phyloP scores from a whole-genome alignment of 2,113 vertebrate genomes.

The Catharus bicknelli region DNA sequence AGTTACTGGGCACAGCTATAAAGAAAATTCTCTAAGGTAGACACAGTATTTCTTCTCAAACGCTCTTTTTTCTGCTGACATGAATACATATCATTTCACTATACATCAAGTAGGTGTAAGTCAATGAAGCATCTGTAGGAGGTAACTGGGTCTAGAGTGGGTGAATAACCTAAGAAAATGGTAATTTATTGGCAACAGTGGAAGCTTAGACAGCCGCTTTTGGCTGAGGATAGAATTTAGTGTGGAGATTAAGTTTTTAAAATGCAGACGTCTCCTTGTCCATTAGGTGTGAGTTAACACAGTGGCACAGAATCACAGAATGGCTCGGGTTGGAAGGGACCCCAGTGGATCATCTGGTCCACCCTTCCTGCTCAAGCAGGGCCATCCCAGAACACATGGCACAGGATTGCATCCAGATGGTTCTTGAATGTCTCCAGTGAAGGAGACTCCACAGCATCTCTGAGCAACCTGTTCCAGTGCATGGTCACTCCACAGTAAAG shows the following conservation, averaged over 20 bases:
- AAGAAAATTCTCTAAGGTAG: neutral
- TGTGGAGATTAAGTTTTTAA: neutral
- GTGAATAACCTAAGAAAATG: neutral
- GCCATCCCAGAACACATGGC: accelerated
- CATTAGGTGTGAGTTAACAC: neutral
- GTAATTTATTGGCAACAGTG: neutral
- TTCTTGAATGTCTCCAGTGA: neutral
- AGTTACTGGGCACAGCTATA: neutral
- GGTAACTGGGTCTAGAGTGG: neutral
- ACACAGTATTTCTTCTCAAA: neutral
- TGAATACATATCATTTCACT: neutral
- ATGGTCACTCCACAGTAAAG: neutral
- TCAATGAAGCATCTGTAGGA: neutral
- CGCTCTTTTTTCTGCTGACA: neutral
- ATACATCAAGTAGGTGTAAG: neutral
- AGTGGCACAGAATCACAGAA: neutral
- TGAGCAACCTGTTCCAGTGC: neutral
- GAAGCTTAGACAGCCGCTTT: neutral
- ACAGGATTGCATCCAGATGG: accelerated
- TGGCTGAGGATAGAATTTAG: neutral
- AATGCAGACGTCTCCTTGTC: neutral
- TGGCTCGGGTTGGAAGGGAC: neutral
- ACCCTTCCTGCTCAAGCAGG: neutral
- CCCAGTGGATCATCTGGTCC: accelerated
- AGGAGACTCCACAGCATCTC: neutral